Base-by-base conservation (phyloP, 2,113 vertebrate species). In the Poecile atricapillus region DNA sequence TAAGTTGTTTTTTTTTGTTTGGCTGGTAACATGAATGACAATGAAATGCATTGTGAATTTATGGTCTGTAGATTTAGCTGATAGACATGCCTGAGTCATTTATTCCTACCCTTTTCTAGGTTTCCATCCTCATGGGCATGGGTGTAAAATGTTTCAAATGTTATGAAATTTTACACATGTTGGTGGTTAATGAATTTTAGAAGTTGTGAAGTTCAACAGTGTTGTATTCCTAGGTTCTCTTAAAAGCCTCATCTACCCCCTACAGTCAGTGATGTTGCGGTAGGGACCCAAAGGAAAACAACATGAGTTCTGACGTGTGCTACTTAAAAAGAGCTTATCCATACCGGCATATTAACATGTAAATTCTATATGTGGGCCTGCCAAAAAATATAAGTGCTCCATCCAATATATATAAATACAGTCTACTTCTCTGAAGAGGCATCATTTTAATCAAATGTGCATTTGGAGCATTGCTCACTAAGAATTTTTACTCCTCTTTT, bases 381-480 rank as follows among this genome's bases (percentile, higher is more conserved):
- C 87, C 91, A 98, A 97, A 97, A 96, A 91, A 91, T 73, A 77
- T 90, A 87, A 68, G 30, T 11, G 33, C 83, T 96, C 85, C 33
- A 96, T 97, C 95, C 87, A 96, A 97, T 94, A 95, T 56, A 96
- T 75, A 95, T 95, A 97, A 98, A 97, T 93, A 94, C 52, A 85
- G 52, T 53, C 90, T 91, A 46, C 89, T 83, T 94, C 82, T 93
- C 90, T 92, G 89, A 97, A 95, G 91, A 96, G 81, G 94, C 95
- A 96, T 96, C 87, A 70, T 96, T 97, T 97, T 95, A 95, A 97
- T 96, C 93, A 92, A 95, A 97, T 71, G 92, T 98, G 90, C 82
- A 92, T 96, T 96, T 96, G 55, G 92, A 95, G 49, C 71, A 81
- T 86, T 69, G 43, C 83, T 93, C 91, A 90, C 84, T 87, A 95